Evolutionary conservation across 2,888 invertebrate genomes (phyloP).

Genomic region (Zaprionus lineosus): DNA sequence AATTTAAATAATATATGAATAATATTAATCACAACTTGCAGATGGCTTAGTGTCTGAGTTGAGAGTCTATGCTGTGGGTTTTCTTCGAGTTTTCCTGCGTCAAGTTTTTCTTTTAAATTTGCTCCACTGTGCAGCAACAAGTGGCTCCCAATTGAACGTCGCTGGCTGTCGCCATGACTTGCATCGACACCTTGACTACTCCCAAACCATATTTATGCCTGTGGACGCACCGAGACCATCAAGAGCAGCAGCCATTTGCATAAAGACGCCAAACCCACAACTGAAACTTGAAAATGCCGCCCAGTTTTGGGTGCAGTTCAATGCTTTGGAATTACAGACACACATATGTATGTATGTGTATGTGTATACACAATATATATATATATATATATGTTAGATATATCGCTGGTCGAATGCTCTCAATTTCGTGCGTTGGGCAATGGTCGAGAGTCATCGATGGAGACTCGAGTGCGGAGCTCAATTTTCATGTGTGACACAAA

Average conservation of each 20-base stretch:
- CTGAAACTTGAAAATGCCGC: conserved; percentile 12
- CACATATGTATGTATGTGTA: too few relatives aligned
- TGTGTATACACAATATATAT: too few relatives aligned
- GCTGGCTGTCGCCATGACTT: conserved; percentile 31
- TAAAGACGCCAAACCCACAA: conserved; percentile 57
- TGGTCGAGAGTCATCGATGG: conserved; percentile 41
- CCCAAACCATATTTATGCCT: conserved; percentile 52
- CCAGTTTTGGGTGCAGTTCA: conserved; percentile 53
- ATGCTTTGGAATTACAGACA: conserved; percentile 25
- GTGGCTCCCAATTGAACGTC: conserved; percentile 18
- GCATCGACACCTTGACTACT: conserved; percentile 47
- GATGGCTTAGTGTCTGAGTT: too few relatives aligned
- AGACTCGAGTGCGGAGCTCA: conserved; percentile 14
- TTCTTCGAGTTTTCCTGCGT: too few relatives aligned
- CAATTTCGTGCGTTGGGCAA: conserved; percentile 65
- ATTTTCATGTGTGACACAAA: conserved; percentile 53
- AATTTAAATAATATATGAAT: too few relatives aligned
- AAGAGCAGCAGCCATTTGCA: conserved; percentile 61
- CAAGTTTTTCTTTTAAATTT: too few relatives aligned
- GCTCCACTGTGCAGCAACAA: conserved; percentile 33
- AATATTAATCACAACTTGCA: too few relatives aligned
- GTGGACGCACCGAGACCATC: conserved; percentile 41
- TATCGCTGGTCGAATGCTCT: conserved; percentile 43
- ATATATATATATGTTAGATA: too few relatives aligned
- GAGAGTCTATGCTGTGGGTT: too few relatives aligned